Evolutionary conservation across 1,140 invertebrate species (phyloP).

Genomic region (Apocrypta bakeri): DNA sequence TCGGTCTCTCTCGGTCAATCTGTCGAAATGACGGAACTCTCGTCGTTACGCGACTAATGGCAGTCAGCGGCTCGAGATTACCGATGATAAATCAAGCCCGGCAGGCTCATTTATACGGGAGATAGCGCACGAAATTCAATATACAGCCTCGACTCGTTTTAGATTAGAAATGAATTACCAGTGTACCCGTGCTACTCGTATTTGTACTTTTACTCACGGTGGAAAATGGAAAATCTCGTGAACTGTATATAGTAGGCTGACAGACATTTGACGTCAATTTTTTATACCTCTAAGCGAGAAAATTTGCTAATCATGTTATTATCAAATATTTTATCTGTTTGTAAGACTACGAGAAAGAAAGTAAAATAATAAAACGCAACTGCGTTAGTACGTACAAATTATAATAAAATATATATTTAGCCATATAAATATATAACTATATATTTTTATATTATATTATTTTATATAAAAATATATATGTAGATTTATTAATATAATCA

Average conservation of each 20-base stretch:
- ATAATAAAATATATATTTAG: too few relatives aligned
- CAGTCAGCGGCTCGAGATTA: slow-evolving; percentile 61
- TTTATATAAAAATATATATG: too few relatives aligned
- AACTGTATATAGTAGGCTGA: neutral
- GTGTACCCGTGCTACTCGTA: neutral
- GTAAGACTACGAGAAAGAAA: too few relatives aligned
- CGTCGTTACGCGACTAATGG: slow-evolving; percentile 66
- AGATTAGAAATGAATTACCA: slow-evolving; percentile 39
- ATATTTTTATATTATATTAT: too few relatives aligned
- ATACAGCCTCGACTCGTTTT: slow-evolving; percentile 6
- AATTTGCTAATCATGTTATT: too few relatives aligned
- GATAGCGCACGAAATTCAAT: slow-evolving; percentile 36
- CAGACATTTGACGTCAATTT: neutral
- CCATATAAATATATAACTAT: too few relatives aligned
- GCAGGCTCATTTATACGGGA: slow-evolving; percentile 64
- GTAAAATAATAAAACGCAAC: too few relatives aligned
- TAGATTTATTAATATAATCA: too few relatives aligned
- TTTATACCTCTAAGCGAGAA: too few relatives aligned
- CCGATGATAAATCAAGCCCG: slow-evolving; percentile 67
- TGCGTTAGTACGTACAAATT: too few relatives aligned
- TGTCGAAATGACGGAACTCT: slow-evolving; percentile 63
- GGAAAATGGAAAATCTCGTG: slow-evolving; percentile 34
- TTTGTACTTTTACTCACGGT: neutral
- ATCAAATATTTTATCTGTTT: too few relatives aligned
- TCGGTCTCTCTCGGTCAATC: slow-evolving; percentile 32